phyloP scores from a whole-genome alignment of 2,888 invertebrate genomes.

The Tubiluchus corallicola region DNA sequence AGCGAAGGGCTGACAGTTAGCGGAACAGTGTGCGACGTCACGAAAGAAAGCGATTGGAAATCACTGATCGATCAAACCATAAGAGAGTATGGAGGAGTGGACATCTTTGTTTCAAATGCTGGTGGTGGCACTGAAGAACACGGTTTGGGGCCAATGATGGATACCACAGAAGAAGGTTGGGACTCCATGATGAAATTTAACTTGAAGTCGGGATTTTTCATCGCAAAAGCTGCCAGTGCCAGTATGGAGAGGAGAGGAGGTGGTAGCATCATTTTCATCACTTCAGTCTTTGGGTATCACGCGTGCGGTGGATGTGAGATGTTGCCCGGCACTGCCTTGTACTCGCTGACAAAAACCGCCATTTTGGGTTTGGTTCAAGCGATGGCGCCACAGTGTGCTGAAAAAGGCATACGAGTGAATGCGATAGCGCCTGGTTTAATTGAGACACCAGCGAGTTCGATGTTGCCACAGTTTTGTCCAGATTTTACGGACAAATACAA shows the following conservation, averaged over 20 bases:
- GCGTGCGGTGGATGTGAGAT: slow-evolving; percentile 42
- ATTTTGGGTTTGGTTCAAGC: slow-evolving; percentile 70
- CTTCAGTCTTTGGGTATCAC: slow-evolving; percentile 61
- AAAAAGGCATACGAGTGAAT: slow-evolving; percentile 74
- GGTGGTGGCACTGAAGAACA: slow-evolving; percentile 88
- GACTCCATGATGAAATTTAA: slow-evolving; percentile 71
- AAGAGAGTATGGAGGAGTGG: slow-evolving; percentile 60
- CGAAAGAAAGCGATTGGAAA: slow-evolving; percentile 57
- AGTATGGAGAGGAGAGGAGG: slow-evolving; percentile 50
- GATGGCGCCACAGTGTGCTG: slow-evolving; percentile 48
- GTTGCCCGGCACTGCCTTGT: too few relatives aligned
- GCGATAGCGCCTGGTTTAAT: slow-evolving; percentile 81
- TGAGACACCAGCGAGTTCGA: too few relatives aligned
- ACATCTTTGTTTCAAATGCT: slow-evolving; percentile 90
- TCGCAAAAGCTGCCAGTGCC: slow-evolving; percentile 73
- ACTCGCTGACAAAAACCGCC: slow-evolving; percentile 83
- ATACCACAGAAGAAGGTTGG: slow-evolving; percentile 29
- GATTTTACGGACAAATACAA: too few relatives aligned
- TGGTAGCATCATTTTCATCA: slow-evolving; percentile 66
- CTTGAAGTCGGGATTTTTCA: slow-evolving; percentile 66
- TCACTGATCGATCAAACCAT: too few relatives aligned
- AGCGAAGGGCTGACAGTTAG: slow-evolving; percentile 47
- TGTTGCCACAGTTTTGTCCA: too few relatives aligned
- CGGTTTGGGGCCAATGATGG: slow-evolving; percentile 52
- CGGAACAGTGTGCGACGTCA: slow-evolving; percentile 80